phyloP scores from a whole-genome alignment of 2,113 vertebrate genomes.

The Butorides virescens region DNA sequence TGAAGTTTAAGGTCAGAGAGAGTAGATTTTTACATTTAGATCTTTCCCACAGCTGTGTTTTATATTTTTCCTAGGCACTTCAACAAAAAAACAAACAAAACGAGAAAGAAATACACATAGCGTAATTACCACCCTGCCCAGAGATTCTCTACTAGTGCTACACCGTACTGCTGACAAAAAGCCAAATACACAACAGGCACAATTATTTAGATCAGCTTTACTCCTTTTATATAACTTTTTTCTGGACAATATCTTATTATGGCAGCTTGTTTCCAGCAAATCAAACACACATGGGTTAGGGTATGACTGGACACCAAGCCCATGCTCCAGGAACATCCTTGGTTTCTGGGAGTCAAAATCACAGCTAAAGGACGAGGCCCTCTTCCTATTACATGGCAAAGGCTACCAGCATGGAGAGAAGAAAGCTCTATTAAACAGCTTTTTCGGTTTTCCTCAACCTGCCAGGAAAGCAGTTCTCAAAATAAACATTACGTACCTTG shows the following conservation, averaged over 20 bases:
- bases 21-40: neutral
- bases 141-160: neutral
- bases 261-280: neutral
- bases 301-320: rapidly evolving
- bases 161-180: neutral
- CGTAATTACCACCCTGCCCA: neutral
- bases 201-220: neutral
- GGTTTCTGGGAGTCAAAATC: neutral
- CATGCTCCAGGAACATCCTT: rapidly evolving
- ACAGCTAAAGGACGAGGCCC: neutral
- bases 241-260: neutral
- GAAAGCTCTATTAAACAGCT: neutral
- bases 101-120: neutral
- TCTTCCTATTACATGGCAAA: rapidly evolving
- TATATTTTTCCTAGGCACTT: neutral
- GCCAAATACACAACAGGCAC: neutral
- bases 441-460: neutral
- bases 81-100: neutral
- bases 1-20: neutral
- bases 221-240: neutral
- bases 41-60: neutral
- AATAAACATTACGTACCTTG: rapidly evolving
- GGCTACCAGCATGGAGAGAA: neutral
- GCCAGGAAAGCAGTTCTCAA: neutral
- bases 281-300: rapidly evolving